Percentiles rank a stretch among this genome's conserved stretches.
Conservation (phyloP, 2,797 vertebrate species). For the Eurystomus glaucurus region DNA sequence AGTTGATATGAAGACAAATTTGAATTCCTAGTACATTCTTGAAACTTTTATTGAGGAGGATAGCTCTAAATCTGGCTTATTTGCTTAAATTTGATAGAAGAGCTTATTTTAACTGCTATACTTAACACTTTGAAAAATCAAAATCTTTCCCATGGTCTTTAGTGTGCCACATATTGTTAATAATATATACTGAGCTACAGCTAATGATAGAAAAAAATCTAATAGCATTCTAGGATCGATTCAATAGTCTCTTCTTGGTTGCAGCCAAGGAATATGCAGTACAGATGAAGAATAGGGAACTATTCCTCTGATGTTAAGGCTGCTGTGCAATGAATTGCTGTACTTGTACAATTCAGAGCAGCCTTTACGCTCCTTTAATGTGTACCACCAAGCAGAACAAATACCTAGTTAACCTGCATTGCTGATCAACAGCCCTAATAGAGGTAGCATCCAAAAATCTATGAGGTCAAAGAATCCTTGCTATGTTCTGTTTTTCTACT, state of each 20-base stretch:
- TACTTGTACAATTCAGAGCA: neutral
- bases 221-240: neutral
- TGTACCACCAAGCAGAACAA: neutral
- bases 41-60: neutral
- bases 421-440: neutral
- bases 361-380: neutral
- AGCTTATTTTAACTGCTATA: neutral
- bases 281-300: neutral
- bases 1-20: neutral
- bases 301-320: neutral
- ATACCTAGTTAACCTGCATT: neutral
- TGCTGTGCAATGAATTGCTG: neutral
- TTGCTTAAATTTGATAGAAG: neutral
- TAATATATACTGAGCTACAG: neutral
- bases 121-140: neutral
- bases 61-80: neutral
- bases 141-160: neutral
- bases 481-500: neutral
- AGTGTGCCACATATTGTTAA: accelerated
- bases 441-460: neutral
- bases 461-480: neutral
- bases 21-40: neutral
- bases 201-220: neutral
- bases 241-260: neutral
- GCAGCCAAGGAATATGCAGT: neutral